Evolutionary conservation across 2,888 invertebrate species (phyloP).

Genomic region (Orthosia incerta): DNA sequence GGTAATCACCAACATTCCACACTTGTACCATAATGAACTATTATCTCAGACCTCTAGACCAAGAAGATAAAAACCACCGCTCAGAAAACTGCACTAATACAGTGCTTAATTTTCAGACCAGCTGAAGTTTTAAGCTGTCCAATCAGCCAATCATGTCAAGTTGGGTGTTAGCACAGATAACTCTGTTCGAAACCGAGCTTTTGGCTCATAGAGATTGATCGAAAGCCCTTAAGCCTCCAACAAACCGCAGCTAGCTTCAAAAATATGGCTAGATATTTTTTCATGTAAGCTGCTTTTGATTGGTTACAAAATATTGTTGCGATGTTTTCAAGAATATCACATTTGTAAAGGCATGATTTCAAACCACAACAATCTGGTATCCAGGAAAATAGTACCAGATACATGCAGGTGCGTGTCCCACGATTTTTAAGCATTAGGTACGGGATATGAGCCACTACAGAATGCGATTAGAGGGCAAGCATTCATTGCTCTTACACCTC

Average conservation of each 20-base stretch:
- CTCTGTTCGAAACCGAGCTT: neutral
- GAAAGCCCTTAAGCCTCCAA: neutral
- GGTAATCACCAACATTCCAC: no score
- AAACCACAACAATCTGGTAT: slow-evolving; percentile 10
- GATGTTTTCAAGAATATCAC: no score
- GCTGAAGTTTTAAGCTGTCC: neutral
- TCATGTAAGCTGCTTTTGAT: neutral
- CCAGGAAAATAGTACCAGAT: neutral
- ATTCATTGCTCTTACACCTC: slow-evolving; percentile 2
- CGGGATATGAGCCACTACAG: slow-evolving; percentile 22
- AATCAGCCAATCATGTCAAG: neutral
- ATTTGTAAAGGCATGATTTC: neutral
- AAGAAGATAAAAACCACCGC: neutral
- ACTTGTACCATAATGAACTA: no score
- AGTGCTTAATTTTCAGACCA: neutral
- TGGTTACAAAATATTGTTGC: neutral
- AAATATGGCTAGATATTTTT: neutral
- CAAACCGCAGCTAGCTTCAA: neutral
- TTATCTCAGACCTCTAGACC: neutral
- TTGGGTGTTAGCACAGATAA: neutral
- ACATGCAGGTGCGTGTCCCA: slow-evolving; percentile 10
- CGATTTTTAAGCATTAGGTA: slow-evolving; percentile 11
- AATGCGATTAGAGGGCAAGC: slow-evolving; percentile 29
- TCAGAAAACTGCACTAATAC: no score
- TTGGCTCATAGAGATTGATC: neutral